Percentiles rank a stretch among this genome's conserved stretches.
Conservation (phyloP, 2,797 vertebrate genomes). For the Darevskia mixta region DNA sequence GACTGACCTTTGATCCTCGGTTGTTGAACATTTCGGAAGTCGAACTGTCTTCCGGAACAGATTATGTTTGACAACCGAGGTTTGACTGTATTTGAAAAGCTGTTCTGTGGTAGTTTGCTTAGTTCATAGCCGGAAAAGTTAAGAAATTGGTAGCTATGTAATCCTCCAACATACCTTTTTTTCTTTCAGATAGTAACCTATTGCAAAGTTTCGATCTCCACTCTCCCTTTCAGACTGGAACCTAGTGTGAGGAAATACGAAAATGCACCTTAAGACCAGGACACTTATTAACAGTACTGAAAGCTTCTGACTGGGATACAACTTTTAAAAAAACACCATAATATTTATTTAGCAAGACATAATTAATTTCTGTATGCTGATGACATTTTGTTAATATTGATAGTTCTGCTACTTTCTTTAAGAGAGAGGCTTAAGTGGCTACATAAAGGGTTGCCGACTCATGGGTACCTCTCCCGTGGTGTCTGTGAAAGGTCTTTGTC, state of each 20-base stretch:
- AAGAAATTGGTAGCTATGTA: not conserved
- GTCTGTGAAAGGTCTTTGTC: too few species aligned
- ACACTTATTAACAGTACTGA: accelerated
- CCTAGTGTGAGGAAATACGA: conserved; percentile 73
- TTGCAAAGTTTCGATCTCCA: conserved; percentile 98
- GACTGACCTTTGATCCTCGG: too few species aligned
- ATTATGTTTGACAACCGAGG: too few species aligned
- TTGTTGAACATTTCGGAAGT: too few species aligned
- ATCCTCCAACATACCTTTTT: conserved; percentile 88
- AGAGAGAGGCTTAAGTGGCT: not conserved
- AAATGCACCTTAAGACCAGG: not conserved
- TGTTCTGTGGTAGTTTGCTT: not conserved
- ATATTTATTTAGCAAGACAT: not conserved
- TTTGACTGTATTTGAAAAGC: not conserved
- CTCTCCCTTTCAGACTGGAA: conserved; percentile 98
- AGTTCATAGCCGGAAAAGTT: not conserved
- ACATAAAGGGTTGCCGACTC: too few species aligned
- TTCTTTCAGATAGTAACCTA: conserved; percentile 98
- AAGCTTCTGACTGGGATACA: not conserved
- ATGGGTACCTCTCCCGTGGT: too few species aligned
- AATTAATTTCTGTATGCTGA: not conserved
- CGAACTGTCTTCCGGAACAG: too few species aligned
- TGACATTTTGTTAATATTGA: not conserved
- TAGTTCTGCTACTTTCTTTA: not conserved
- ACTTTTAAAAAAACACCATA: not conserved